phyloP scores from a whole-genome alignment of 2,797 vertebrate genomes.

The Myripristis jacobus region DNA sequence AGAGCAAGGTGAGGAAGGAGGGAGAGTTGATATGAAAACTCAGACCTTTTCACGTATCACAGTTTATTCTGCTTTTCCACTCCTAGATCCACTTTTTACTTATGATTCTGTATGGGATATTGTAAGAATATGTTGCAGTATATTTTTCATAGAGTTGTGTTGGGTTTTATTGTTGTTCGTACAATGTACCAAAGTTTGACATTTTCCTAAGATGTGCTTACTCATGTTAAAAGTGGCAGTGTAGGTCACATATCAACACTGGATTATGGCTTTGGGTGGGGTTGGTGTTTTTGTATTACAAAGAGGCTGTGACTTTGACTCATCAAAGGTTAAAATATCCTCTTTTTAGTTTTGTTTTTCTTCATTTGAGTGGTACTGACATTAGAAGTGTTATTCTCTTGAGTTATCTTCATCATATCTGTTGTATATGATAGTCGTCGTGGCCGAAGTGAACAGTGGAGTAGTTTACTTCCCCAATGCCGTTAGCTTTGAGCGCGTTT shows the following conservation, averaged over 20 bases:
- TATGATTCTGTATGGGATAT: slow-evolving; percentile 31
- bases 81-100: slow-evolving; percentile 55
- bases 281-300: slow-evolving; percentile 33
- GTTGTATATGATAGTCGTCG: slow-evolving; percentile 37
- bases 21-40: slow-evolving; percentile 50
- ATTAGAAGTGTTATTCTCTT: slow-evolving; percentile 47
- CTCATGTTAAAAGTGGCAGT: slow-evolving; percentile 28
- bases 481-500: slow-evolving; percentile 33
- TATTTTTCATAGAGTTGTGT: slow-evolving; percentile 31
- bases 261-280: slow-evolving; percentile 64
- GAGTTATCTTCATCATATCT: slow-evolving; percentile 15
- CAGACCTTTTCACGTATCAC: slow-evolving; percentile 29
- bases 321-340: slow-evolving; percentile 35
- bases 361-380: slow-evolving; percentile 71
- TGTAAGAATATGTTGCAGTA: slow-evolving; percentile 35
- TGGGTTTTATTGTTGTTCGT: slow-evolving; percentile 55
- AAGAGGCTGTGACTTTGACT: slow-evolving; percentile 58
- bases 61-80: slow-evolving; percentile 47
- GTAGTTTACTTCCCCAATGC: slow-evolving; percentile 28
- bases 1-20: slow-evolving; percentile 97
- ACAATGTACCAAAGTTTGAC: slow-evolving; percentile 57
- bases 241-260: slow-evolving; percentile 37
- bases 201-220: slow-evolving; percentile 21
- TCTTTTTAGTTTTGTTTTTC: slow-evolving; percentile 19
- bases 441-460: slow-evolving; percentile 31